phyloP scores from a whole-genome alignment of 1,140 invertebrate genomes.

The Drosophila rhopaloa region DNA sequence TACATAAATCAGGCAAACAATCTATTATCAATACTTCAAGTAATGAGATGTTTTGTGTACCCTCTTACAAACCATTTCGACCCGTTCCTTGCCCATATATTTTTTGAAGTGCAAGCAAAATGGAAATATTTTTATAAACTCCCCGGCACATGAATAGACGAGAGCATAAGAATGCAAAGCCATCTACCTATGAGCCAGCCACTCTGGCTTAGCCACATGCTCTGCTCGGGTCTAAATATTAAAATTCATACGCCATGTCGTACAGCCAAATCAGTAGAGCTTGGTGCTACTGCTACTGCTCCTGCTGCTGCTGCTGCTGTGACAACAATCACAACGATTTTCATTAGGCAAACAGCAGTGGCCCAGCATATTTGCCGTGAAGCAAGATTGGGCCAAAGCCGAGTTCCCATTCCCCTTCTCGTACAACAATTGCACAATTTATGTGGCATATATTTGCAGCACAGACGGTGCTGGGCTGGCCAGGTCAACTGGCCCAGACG shows the following conservation, averaged over 20 bases:
- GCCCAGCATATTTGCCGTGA: constrained; percentile 66
- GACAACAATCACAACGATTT: constrained; percentile 67
- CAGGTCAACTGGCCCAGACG: constrained; percentile 34
- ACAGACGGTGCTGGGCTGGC: constrained; percentile 27
- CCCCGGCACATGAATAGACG: constrained; percentile 34
- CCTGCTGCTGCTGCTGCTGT: constrained; percentile 6
- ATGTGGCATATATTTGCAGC: constrained; percentile 79
- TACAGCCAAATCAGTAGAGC: constrained; percentile 68
- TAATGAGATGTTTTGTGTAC: too few species aligned
- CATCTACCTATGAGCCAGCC: constrained; percentile 48
- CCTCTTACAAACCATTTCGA: background rate
- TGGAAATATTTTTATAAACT: constrained; percentile 54
- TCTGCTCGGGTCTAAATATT: constrained; percentile 63
- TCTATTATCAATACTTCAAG: too few species aligned
- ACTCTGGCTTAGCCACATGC: constrained; percentile 33
- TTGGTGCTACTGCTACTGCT: constrained; percentile 4
- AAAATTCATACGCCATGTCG: constrained; percentile 81
- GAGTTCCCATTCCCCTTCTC: background rate
- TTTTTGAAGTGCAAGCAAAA: constrained; percentile 30
- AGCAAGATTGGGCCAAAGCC: constrained; percentile 32
- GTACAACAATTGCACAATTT: constrained; percentile 79
- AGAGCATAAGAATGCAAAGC: constrained; percentile 37
- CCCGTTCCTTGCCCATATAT: too few species aligned
- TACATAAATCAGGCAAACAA: too few species aligned
- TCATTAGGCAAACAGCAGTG: constrained; percentile 73